phyloP scores from a whole-genome alignment of 2,888 invertebrate genomes.

The Eupithecia subfuscata region DNA sequence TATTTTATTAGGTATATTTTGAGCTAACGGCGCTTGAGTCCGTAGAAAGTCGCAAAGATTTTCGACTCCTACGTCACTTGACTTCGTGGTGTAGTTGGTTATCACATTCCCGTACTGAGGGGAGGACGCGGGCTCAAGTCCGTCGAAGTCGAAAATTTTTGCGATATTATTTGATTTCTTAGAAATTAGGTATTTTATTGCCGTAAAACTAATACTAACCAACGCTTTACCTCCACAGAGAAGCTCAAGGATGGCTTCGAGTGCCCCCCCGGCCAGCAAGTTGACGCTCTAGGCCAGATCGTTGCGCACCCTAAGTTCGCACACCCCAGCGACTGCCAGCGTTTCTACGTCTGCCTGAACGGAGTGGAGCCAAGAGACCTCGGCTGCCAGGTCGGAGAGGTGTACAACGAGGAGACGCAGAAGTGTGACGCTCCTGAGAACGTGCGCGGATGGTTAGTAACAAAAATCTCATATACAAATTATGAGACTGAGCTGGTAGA shows the following conservation, averaged over 20 bases:
- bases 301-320: slow-evolving; percentile 94
- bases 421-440: slow-evolving; percentile 96
- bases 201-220: not conserved
- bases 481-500: not conserved
- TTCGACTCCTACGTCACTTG: no score
- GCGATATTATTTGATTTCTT: no score
- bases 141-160: no score
- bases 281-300: slow-evolving; percentile 87
- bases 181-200: not conserved
- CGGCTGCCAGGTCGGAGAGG: slow-evolving; percentile 93
- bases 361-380: slow-evolving; percentile 94
- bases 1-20: no score
- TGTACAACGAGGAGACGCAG: slow-evolving; percentile 94
- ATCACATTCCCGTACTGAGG: no score
- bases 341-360: slow-evolving; percentile 95
- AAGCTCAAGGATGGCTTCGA: slow-evolving; percentile 92
- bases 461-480: not conserved
- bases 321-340: slow-evolving; percentile 94
- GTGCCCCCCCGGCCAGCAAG: slow-evolving; percentile 89
- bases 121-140: no score
- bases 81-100: no score
- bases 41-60: no score
- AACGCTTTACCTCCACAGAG: slow-evolving; percentile 72
- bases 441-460: slow-evolving; percentile 92
- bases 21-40: no score